Evolutionary conservation across 2,797 vertebrate genomes (phyloP).

Genomic region (Hypotaenidia philippensis): DNA sequence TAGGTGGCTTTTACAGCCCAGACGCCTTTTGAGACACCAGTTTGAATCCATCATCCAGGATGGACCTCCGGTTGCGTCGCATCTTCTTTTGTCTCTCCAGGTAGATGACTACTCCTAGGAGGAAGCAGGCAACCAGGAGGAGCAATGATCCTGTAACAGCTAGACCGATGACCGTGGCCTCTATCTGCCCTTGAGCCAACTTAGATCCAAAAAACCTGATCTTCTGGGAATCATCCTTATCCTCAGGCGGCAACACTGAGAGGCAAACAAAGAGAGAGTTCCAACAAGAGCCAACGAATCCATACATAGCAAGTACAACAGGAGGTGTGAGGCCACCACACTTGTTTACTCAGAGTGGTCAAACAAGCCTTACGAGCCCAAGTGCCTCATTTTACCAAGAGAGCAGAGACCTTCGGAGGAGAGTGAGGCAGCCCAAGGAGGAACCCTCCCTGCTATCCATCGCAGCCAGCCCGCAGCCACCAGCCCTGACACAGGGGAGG

Average conservation of each 20-base stretch:
- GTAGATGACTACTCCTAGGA: constrained; percentile 67
- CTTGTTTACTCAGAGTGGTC: background rate
- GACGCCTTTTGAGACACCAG: constrained; percentile 73
- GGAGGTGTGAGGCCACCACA: background rate
- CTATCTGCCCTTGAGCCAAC: constrained; percentile 46
- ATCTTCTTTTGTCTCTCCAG: constrained; percentile 71
- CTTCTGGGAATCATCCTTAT: constrained; percentile 7
- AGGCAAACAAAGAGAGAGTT: background rate
- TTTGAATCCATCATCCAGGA: constrained; percentile 81
- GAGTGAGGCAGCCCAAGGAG: background rate
- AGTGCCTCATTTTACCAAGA: background rate
- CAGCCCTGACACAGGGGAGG: background rate
- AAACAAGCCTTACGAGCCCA: background rate
- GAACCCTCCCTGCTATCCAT: background rate
- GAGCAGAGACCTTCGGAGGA: background rate
- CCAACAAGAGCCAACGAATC: background rate
- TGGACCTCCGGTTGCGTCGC: constrained; percentile 79
- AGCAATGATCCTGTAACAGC: constrained; percentile 55
- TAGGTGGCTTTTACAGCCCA: background rate
- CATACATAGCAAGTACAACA: background rate
- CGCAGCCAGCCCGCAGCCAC: background rate
- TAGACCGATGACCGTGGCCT: constrained; percentile 61
- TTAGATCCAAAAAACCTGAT: constrained; percentile 72
- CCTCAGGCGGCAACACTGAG: background rate
- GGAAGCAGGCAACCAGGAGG: constrained; percentile 49